A percentile compares a stretch with the other conserved stretches of the same genome.
phyloP scores from a whole-genome alignment of 2,797 vertebrate genomes.

The Loris lydekkerianus region DNA sequence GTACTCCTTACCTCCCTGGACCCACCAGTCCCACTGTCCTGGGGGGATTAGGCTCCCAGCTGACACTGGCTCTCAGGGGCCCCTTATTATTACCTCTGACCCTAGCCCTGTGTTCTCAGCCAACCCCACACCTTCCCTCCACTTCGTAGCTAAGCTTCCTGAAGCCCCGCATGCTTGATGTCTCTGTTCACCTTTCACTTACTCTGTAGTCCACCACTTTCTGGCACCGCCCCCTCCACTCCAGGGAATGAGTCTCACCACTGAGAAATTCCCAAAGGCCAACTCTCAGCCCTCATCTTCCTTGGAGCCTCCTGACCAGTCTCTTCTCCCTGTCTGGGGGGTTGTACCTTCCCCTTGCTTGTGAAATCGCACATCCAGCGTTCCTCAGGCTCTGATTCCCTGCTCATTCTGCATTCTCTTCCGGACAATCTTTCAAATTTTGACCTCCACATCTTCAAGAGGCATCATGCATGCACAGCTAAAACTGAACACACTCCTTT shows the following conservation, averaged over 20 bases:
- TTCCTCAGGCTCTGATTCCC: neutral
- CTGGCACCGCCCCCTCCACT: neutral
- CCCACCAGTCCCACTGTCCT: fast-evolving
- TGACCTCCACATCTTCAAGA: neutral
- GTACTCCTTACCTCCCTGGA: neutral
- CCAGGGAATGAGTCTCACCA: neutral
- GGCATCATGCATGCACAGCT: neutral
- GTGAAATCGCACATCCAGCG: fast-evolving
- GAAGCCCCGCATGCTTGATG: fast-evolving
- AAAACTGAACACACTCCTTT: neutral
- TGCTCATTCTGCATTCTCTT: neutral
- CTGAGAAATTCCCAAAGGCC: neutral
- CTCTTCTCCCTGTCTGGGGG: neutral
- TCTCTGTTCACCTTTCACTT: neutral
- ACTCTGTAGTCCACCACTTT: neutral
- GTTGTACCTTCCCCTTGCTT: neutral
- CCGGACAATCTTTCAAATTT: neutral
- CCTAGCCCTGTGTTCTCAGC: neutral
- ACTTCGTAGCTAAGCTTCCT: neutral
- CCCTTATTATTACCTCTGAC: neutral
- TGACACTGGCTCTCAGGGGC: neutral
- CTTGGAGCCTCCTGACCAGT: neutral
- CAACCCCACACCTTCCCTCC: neutral
- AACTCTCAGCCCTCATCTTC: neutral
- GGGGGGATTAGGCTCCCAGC: neutral